A percentile compares a stretch with the other conserved stretches of the same genome.
Evolutionary conservation across 1,140 invertebrate species (phyloP).

Genomic region (Meloidogyne floridensis): DNA sequence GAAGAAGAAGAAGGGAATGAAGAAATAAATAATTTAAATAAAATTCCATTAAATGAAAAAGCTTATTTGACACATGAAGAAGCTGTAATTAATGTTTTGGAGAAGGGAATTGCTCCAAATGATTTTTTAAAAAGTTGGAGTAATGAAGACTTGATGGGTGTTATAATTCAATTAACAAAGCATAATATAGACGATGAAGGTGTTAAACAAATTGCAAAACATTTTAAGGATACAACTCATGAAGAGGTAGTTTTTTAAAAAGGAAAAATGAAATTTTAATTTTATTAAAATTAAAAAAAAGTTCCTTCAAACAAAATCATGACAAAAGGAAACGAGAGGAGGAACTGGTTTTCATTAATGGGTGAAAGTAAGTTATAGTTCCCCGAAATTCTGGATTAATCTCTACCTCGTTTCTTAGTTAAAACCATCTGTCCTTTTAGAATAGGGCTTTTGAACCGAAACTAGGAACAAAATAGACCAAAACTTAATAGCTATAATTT

Average conservation of each 20-base stretch:
- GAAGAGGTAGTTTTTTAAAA: conserved; percentile 11
- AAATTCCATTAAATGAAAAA: conserved; percentile 7
- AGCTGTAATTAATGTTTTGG: not conserved
- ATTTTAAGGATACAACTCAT: conserved; percentile 19
- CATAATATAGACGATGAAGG: conserved; percentile 17
- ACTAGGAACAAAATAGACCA: too few relatives aligned
- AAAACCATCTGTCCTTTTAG: too few relatives aligned
- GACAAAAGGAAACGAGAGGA: too few relatives aligned
- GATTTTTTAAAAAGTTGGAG: not conserved
- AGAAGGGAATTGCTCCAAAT: not conserved
- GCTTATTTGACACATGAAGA: conserved; percentile 9
- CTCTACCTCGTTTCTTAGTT: too few relatives aligned
- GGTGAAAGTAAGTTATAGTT: too few relatives aligned
- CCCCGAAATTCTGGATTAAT: too few relatives aligned
- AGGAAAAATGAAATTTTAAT: too few relatives aligned
- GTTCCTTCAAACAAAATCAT: too few relatives aligned
- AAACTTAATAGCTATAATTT: too few relatives aligned
- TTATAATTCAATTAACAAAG: not conserved
- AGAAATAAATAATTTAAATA: not conserved
- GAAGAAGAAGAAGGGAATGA: not conserved
- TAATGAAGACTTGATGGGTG: not conserved
- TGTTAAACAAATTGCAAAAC: conserved; percentile 8
- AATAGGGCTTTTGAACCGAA: too few relatives aligned
- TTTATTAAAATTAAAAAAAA: too few relatives aligned
- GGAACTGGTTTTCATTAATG: too few relatives aligned